Evolutionary conservation across 2,113 vertebrate genomes (phyloP).

Genomic region (Urocitellus parryii): DNA sequence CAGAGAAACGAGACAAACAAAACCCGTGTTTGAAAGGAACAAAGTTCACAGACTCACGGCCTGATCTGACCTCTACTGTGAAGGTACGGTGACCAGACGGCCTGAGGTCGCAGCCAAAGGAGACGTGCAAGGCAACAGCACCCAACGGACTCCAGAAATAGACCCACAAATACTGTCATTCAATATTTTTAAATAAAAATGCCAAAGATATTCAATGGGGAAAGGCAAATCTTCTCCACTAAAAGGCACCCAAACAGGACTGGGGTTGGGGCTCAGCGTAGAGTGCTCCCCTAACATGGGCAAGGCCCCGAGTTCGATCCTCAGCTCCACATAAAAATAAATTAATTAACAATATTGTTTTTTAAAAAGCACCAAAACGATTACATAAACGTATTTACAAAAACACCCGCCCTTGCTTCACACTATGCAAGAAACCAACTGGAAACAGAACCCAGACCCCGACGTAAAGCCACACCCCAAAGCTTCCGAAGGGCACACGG

Average conservation of each 20-base stretch:
- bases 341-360: too few relatives aligned
- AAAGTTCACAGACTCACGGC: not conserved
- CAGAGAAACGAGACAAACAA: not conserved
- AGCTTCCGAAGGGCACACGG: not conserved
- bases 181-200: not conserved
- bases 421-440: not conserved
- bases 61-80: conserved; percentile 17
- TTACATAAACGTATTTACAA: not conserved
- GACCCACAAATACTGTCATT: not conserved
- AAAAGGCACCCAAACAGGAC: not conserved
- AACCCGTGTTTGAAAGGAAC: not conserved
- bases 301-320: too few relatives aligned
- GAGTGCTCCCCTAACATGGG: too few relatives aligned
- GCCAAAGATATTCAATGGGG: not conserved
- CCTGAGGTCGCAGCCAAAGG: not conserved
- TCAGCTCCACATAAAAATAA: too few relatives aligned
- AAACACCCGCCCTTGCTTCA: not conserved
- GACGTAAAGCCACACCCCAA: not conserved
- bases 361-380: not conserved
- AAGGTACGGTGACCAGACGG: not conserved
- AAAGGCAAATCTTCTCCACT: conserved; percentile 12
- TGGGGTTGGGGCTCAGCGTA: too few relatives aligned
- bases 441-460: not conserved
- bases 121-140: not conserved
- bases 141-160: not conserved